Base-by-base conservation (phyloP, 2,797 vertebrate genomes). In the Peromyscus nudipes region DNA sequence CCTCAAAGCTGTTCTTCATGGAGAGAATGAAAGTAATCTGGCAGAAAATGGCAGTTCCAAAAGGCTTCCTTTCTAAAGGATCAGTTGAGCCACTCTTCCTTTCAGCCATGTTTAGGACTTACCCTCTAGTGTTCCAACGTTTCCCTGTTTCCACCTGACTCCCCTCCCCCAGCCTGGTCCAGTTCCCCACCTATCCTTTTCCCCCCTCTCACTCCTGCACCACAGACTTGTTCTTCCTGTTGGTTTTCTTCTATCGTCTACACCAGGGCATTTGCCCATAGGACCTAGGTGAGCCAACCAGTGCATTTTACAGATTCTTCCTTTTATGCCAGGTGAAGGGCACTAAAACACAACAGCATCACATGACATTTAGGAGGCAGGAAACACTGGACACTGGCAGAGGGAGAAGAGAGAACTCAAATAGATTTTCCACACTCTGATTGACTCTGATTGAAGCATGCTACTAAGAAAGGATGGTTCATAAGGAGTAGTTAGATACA, bases 381-480 rank as follows among this genome's bases (percentile, higher is more conserved):
- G 81, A 93, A 81, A 75, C 52, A 73, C 27, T 37, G 69, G 64
- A 73, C 27, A 81, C 29, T 62, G 29, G 71, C 73, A 79, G 43
- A 73, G 75, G 27, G 11, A 93, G 43, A 87, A 93, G 87, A 95
- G 83, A 92, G 16, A 31, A 93, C 62, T 96, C 82, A 90, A 85
- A 94, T 64, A 85, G 49, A 91, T 79, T 82, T 77, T 84, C 37
- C 55, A 93, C 27, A 75, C 79, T 62, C 37, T 92, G 95, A 93
- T 6, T 95, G 81, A 75, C 79, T 62, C 37, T 92, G 95, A 93
- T 6, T 95, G 81, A 96, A 97, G 83, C 46, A 94, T 60, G 77
- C 43, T 94, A 93, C 43, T 91, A 91, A 96, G 84, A 96, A 93
- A 93, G 29, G 84, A 95, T 40, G 40, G 94, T 80, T 83, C n/a